Base-by-base conservation (phyloP, 2,797 vertebrate genomes). In the Poeciliopsis gracilis region DNA sequence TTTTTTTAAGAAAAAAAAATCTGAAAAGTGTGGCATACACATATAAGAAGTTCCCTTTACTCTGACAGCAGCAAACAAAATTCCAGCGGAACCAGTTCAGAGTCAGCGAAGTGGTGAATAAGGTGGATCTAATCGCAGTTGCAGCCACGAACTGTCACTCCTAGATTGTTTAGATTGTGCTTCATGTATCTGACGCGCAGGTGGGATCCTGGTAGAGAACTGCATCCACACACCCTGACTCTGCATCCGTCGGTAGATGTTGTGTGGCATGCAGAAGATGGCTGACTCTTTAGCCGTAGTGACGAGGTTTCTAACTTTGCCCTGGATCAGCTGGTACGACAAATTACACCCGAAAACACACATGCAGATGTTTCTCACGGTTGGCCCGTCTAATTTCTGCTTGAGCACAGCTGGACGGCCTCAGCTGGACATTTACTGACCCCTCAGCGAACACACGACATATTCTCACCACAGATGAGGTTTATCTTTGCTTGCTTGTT, bases 401-500 rank as follows among this genome's bases (percentile, higher is more conserved):
- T 83, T 76, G 78, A 82, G 86, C 86, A 82, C 45, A 57, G 63
- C 70, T 85, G 78, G 86, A 69, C 73, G 51, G 79, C 75, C 78
- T 80, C 90, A 84, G 84, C 81, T 89, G 85, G 84, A 82, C 82
- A 70, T 53, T 75, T 57, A 72, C 12, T 85, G 84, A 88, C 86
- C 76, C 84, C 81, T 82, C 51, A 84, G 80, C 53, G 79, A 82
- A 77, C 78, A 70, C 82, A 76, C 53, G 77, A 79, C 75, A 85
- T 7, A 33, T 76, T 45, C 30, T 28, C 3, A 11, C 67, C 46
- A 78, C 83, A 87, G 76, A 89, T 88, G 61, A 88, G 78, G 33
- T 81, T 83, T 28, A 33, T 41, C 43, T 51, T 67, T 57, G 38
- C 3, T 23, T 23, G 59, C 55, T 41, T 47, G 23, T 33, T 15